phyloP scores from a whole-genome alignment of 2,113 vertebrate species.

The Bothrops jararaca region DNA sequence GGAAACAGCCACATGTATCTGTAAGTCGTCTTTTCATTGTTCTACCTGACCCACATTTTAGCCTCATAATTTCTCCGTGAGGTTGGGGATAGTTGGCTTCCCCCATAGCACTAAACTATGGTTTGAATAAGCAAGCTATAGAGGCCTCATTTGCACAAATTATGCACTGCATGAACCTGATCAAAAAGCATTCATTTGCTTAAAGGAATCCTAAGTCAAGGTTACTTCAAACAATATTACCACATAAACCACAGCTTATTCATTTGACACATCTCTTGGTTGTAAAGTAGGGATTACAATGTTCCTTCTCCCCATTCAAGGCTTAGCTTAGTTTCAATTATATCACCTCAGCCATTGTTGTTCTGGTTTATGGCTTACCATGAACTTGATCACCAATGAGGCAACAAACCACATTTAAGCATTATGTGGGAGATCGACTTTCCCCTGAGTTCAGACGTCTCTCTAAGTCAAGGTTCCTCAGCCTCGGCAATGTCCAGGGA shows the following conservation, averaged over 20 bases:
- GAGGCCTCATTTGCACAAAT: neutral
- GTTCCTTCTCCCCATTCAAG: neutral
- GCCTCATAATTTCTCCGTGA: neutral
- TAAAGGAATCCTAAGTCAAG: neutral
- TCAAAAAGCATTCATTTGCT: neutral
- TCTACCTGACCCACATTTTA: neutral
- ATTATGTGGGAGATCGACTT: neutral
- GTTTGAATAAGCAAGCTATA: neutral
- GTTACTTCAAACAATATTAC: neutral
- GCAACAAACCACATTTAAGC: neutral
- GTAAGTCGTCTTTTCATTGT: neutral
- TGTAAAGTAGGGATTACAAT: neutral
- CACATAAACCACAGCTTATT: neutral
- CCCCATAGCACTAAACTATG: neutral
- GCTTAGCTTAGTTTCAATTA: neutral
- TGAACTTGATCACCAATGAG: neutral
- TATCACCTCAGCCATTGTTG: neutral
- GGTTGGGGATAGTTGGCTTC: neutral
- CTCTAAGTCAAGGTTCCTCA: neutral
- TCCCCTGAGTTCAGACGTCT: neutral
- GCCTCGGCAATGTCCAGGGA: neutral
- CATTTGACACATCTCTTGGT: neutral
- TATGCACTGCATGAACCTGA: neutral
- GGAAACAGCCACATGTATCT: neutral
- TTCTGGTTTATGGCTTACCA: neutral